A percentile compares a stretch with the other conserved stretches of the same genome.
Evolutionary conservation across 1,140 invertebrate genomes (phyloP).

Genomic region (Caenorhabditis remanei): DNA sequence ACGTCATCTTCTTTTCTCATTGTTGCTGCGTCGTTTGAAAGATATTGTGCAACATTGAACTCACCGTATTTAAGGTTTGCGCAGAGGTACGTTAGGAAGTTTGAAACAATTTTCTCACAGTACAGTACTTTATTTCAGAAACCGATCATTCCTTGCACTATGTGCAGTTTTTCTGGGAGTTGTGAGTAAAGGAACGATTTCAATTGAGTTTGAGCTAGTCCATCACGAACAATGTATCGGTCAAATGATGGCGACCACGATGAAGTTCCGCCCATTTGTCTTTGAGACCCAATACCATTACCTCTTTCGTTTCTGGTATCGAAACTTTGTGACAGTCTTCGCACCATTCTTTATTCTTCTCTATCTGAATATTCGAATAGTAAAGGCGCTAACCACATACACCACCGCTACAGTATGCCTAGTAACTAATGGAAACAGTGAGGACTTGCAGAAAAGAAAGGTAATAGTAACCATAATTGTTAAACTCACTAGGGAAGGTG

Average conservation of each 20-base stretch:
- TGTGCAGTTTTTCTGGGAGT: constrained; percentile 73
- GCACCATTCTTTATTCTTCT: constrained; percentile 76
- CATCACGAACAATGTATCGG: constrained; percentile 70
- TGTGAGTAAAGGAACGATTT: constrained; percentile 74
- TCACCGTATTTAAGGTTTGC: constrained; percentile 60
- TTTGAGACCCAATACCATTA: constrained; percentile 69
- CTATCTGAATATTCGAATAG: constrained; percentile 73
- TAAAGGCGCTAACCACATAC: constrained; percentile 68
- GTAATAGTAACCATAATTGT: too few relatives aligned
- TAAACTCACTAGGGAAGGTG: too few relatives aligned
- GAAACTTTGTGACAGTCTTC: constrained; percentile 76
- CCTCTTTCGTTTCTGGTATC: constrained; percentile 68
- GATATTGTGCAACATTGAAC: constrained; percentile 72
- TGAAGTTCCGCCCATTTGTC: constrained; percentile 70
- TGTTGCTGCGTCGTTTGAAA: constrained; percentile 74
- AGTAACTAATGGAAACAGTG: constrained; percentile 50
- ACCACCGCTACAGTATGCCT: constrained; percentile 56
- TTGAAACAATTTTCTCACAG: not conserved
- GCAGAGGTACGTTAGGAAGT: constrained; percentile 58
- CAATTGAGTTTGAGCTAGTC: constrained; percentile 73
- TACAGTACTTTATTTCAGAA: constrained; percentile 42
- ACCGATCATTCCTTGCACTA: constrained; percentile 69
- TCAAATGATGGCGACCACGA: constrained; percentile 69
- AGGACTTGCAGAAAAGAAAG: constrained; percentile 64
- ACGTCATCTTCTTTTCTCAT: constrained; percentile 75